Evolutionary conservation across 2,888 invertebrate genomes (phyloP), one percentile per base, ranked within the genome.

Genomic region (Erebia aethiops): DNA sequence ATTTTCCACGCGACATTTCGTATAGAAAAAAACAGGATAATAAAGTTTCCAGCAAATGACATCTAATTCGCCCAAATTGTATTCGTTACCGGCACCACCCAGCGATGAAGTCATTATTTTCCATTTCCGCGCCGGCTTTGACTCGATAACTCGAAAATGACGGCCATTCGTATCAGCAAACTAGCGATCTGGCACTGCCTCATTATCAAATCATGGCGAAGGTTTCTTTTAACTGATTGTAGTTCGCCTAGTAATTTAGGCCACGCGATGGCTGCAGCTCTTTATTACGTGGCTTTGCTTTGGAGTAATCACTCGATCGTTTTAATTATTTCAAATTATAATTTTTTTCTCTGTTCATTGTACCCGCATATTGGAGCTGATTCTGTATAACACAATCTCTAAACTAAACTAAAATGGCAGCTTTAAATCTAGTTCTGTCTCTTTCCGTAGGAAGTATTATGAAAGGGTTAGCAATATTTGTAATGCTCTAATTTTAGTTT

Each of bases 141-240:
- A 91, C 88, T 89, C 91, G 92, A 92, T 92, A 93, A 93, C 90
- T 92, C 90, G 92, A 92, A 92, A 93, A 92, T 92, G 87, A 92
- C 90, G 84, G 85, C 84, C 83, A 87, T 90, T 89, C 83, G 87
- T 88, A 85, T 80, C 81, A 87, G 88, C 86, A 76, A 85, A 84
- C 84, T 78, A 77, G 81, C 86, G 85, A 88, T 87, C 85, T 81
- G 81, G 81, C 83, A 84, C 85, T 80, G 81, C 82, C 84, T 88
- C 87, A 88, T 91, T 91, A 90, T 84, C 84, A 78, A 90, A 87
- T 87, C 84, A 86, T 84, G 80, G 77, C 56, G 46, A 21, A 21
- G 56, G 56, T 66, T 46, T 43, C 66, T 66, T 66, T 66, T 56
- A 49, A 62, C 43, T 43, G 43, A 18, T 56, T 41, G 26, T 41